Percentiles rank a stretch among this genome's conserved stretches.
phyloP scores from a whole-genome alignment of 1,140 invertebrate species.

The Gonatopus flavifemur region DNA sequence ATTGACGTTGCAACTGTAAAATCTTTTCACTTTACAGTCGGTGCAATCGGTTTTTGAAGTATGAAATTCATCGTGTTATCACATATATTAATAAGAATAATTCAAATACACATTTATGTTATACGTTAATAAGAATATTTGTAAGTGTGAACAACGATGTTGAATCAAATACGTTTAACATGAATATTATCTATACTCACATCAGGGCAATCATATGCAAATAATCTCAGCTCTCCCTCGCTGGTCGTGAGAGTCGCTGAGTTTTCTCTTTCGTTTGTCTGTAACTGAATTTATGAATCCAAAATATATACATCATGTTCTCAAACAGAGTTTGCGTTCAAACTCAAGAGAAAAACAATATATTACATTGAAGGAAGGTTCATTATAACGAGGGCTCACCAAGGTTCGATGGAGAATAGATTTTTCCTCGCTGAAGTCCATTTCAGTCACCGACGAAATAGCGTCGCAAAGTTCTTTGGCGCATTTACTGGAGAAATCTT shows the following conservation, averaged over 20 bases:
- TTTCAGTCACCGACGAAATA: slow-evolving; percentile 52
- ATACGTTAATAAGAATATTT: too few species aligned
- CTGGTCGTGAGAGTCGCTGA: slow-evolving; percentile 55
- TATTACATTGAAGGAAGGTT: not conserved
- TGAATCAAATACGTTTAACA: slow-evolving; percentile 1
- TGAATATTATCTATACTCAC: slow-evolving; percentile 40
- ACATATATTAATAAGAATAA: too few species aligned
- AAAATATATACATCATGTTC: not conserved
- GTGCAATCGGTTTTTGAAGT: too few species aligned
- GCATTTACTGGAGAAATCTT: slow-evolving; percentile 49
- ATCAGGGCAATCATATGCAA: slow-evolving; percentile 56
- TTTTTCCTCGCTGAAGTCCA: slow-evolving; percentile 55
- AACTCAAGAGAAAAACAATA: not conserved
- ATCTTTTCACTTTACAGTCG: too few species aligned
- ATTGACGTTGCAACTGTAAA: too few species aligned
- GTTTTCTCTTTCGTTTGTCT: slow-evolving; percentile 55
- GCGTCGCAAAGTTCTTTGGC: slow-evolving; percentile 51
- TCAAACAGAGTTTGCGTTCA: not conserved
- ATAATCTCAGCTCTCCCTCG: slow-evolving; percentile 54
- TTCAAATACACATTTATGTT: too few species aligned
- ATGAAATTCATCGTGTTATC: too few species aligned
- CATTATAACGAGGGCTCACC: slow-evolving; percentile 29
- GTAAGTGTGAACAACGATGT: not conserved
- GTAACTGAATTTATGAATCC: slow-evolving; percentile 35
- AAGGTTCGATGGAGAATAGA: slow-evolving; percentile 55